Evolutionary conservation across 2,113 vertebrate genomes (phyloP).

Genomic region (Motacilla alba): DNA sequence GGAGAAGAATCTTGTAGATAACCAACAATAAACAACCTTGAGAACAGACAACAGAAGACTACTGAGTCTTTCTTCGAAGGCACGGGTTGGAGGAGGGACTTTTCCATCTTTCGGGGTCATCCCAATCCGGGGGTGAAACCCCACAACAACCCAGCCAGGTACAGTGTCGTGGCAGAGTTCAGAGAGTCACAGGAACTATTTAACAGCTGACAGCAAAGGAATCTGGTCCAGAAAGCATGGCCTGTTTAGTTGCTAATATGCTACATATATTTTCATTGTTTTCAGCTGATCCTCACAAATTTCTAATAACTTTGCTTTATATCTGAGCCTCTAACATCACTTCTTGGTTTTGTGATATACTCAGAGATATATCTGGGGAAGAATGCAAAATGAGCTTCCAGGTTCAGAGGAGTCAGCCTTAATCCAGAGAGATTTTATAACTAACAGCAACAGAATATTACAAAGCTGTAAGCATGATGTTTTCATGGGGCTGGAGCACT

Average conservation of each 20-base stretch:
- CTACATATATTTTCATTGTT: not conserved
- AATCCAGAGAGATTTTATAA: not conserved
- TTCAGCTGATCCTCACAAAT: not conserved
- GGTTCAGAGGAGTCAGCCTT: not conserved
- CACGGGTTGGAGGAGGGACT: no score
- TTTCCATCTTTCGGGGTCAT: no score
- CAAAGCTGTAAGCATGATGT: not conserved
- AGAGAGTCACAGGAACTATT: not conserved
- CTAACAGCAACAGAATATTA: not conserved
- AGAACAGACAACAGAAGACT: no score
- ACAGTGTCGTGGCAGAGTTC: not conserved
- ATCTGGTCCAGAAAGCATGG: not conserved
- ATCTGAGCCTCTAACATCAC: not conserved
- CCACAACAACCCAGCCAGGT: not conserved
- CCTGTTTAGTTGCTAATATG: not conserved
- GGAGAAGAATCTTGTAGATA: no score
- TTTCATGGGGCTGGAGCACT: not conserved
- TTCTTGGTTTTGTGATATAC: not conserved
- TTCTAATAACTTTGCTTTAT: not conserved
- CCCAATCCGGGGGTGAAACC: no score
- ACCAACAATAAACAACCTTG: no score
- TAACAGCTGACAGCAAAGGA: not conserved
- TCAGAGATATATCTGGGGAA: not conserved
- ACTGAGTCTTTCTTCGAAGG: no score
- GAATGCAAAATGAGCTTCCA: not conserved